These are phyloP conservation scores for Polymixis flavicincta DNA, from an alignment of 2,888 invertebrate genomes.

Conservation along the genomic window DNA sequence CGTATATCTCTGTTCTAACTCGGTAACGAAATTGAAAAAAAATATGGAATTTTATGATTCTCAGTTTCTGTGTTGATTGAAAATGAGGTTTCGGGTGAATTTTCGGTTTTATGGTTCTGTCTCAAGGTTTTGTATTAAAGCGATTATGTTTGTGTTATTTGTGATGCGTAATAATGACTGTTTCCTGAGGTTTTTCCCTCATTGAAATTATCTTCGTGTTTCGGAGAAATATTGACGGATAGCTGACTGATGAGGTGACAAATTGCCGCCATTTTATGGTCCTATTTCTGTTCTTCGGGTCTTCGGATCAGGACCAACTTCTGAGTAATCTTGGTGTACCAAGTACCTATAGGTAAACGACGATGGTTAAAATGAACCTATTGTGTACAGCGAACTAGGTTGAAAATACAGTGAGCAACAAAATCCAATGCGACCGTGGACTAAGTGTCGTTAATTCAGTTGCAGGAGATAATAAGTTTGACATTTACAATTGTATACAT, in stretches of 20 bases:
- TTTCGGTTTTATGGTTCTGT: slow-evolving; percentile 55
- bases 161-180: slow-evolving; percentile 38
- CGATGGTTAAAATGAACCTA: background rate
- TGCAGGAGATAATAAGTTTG: background rate
- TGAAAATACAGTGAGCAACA: no score
- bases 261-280: background rate
- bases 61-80: slow-evolving; percentile 64
- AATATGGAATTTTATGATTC: slow-evolving; percentile 54
- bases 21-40: slow-evolving; percentile 78
- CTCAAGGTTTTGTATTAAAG: slow-evolving; percentile 49
- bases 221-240: slow-evolving; percentile 9
- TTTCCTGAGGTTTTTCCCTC: slow-evolving; percentile 26
- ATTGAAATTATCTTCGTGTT: slow-evolving; percentile 1
- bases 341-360: background rate
- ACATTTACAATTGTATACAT: background rate
- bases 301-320: background rate
- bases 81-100: slow-evolving; percentile 58
- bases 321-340: background rate
- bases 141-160: slow-evolving; percentile 42
- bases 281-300: background rate
- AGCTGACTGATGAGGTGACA: background rate
- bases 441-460: background rate
- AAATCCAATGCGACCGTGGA: no score
- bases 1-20: slow-evolving; percentile 80
- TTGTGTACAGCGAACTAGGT: background rate